Evolutionary conservation across 2,113 vertebrate species (phyloP).

Genomic region (Scomber scombrus): DNA sequence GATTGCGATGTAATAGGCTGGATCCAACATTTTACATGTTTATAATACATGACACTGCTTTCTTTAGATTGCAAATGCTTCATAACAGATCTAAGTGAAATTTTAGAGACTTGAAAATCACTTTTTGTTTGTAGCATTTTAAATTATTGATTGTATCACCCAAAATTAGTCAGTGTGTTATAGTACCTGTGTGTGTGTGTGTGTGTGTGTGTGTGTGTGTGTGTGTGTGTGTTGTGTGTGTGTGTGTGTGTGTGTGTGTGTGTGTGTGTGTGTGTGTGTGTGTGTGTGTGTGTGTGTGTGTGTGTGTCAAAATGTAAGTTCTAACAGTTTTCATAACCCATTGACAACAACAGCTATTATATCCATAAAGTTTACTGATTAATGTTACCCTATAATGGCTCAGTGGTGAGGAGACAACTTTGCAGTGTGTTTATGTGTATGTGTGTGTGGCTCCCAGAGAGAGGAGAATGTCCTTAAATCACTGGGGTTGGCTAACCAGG

Average conservation of each 20-base stretch:
- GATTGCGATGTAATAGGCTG: neutral
- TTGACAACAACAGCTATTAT: conserved; percentile 51
- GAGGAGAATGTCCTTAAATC: conserved; percentile 80
- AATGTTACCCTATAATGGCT: conserved; percentile 57
- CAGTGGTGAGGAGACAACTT: conserved; percentile 29
- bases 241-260: no score
- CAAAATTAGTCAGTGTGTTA: neutral
- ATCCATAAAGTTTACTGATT: conserved; percentile 66
- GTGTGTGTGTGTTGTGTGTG: no score
- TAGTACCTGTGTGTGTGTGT: neutral
- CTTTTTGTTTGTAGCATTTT: neutral
- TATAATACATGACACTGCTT: conserved; percentile 17
- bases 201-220: neutral
- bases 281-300: neutral
- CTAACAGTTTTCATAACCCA: conserved; percentile 37
- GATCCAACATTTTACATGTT: conserved; percentile 21
- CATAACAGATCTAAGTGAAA: neutral
- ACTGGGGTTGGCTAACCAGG: conserved; percentile 60
- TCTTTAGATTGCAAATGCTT: neutral
- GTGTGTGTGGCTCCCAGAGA: conserved; percentile 70
- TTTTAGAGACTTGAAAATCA: neutral
- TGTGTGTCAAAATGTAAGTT: conserved; percentile 17
- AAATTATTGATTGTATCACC: neutral
- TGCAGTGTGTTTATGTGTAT: conserved; percentile 36
- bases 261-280: no score